Conservation (phyloP, 2,888 invertebrate genomes). For the Chelonus formosanus region DNA sequence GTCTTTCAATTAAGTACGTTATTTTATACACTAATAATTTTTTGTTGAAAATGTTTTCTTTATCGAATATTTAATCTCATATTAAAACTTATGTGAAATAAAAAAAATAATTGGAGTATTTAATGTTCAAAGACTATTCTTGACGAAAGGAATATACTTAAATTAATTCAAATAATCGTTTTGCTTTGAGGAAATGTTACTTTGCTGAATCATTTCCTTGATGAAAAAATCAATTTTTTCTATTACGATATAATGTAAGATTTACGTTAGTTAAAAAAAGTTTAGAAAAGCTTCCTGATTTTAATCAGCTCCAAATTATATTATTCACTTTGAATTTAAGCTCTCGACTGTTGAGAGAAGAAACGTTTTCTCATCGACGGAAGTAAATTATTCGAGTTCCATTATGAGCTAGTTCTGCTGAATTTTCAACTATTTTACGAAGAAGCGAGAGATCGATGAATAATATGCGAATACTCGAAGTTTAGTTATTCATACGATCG, state of each 20-base stretch:
- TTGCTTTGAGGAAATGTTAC: neutral
- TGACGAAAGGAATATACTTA: too few relatives aligned
- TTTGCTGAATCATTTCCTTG: slow-evolving; percentile 15
- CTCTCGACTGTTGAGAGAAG: too few relatives aligned
- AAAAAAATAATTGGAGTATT: too few relatives aligned
- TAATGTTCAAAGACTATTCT: too few relatives aligned
- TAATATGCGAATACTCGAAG: slow-evolving; percentile 26
- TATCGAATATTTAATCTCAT: too few relatives aligned
- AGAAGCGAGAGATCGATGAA: slow-evolving; percentile 26
- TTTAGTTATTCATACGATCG: slow-evolving; percentile 36
- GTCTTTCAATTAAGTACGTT: too few relatives aligned
- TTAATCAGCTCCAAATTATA: slow-evolving; percentile 15
- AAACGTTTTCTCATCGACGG: neutral
- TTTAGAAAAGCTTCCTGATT: slow-evolving; percentile 8
- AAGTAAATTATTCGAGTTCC: slow-evolving; percentile 26
- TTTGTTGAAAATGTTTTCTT: too few relatives aligned
- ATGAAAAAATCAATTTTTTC: slow-evolving; percentile 26
- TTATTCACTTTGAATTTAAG: neutral
- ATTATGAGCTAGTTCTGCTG: slow-evolving; percentile 25
- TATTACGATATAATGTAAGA: slow-evolving; percentile 2
- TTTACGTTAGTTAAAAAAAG: neutral
- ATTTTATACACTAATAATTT: too few relatives aligned
- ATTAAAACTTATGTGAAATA: too few relatives aligned
- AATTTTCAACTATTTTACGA: slow-evolving; percentile 16
- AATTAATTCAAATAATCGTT: too few relatives aligned